Conservation (phyloP, 2,113 vertebrate species). For the Ascaphus truei region DNA sequence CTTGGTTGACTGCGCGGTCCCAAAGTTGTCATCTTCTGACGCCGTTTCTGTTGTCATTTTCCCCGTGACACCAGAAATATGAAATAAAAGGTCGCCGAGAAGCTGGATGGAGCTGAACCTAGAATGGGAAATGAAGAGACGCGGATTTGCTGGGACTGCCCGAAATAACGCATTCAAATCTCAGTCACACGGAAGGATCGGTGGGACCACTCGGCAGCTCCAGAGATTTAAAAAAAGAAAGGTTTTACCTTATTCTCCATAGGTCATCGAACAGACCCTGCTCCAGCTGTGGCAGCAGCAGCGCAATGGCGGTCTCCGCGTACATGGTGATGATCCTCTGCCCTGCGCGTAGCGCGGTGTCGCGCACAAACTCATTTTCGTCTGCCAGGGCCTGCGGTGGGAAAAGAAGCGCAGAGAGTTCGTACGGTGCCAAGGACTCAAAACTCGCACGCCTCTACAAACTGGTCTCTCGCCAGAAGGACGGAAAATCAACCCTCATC, state of each 20-base stretch:
- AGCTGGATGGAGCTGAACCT: constrained; percentile 98
- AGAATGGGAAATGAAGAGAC: constrained; percentile 13
- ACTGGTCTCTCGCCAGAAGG: no score
- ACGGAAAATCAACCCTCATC: no score
- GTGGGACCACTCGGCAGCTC: no score
- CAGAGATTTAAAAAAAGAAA: not conserved
- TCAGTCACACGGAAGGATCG: not conserved
- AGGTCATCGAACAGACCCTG: constrained; percentile 95
- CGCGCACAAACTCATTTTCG: constrained; percentile 95
- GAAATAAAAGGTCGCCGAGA: constrained; percentile 94
- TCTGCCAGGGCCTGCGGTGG: constrained; percentile 85
- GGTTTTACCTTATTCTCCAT: constrained; percentile 89
- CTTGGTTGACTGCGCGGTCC: constrained; percentile 93
- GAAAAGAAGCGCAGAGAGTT: no score
- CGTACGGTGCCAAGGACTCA: no score
- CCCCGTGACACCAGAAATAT: constrained; percentile 95
- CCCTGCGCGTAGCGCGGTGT: constrained; percentile 88
- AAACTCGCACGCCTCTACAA: no score
- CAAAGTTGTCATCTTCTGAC: constrained; percentile 97
- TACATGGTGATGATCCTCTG: constrained; percentile 97
- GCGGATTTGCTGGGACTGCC: constrained; percentile 2
- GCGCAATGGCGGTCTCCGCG: constrained; percentile 87
- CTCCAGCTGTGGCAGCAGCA: constrained; percentile 94
- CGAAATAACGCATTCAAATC: not conserved
- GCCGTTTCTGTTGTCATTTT: constrained; percentile 99